A percentile compares a stretch with the other conserved stretches of the same genome.
Evolutionary conservation across 2,797 vertebrate genomes (phyloP).

Genomic region (Muscicapa comitata): DNA sequence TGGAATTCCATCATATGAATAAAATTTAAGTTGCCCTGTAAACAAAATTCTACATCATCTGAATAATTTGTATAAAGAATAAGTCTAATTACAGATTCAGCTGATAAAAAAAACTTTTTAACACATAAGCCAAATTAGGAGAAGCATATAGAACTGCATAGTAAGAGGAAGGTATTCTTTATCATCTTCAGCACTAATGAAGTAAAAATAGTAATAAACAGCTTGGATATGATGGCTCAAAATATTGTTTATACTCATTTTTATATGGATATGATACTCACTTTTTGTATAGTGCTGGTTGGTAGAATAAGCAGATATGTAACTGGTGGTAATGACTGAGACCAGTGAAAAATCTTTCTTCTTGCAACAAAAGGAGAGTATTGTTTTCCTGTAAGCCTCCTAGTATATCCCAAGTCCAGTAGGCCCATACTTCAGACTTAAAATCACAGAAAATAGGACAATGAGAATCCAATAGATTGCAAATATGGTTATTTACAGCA

Average conservation of each 20-base stretch:
- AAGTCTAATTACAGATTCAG: neutral
- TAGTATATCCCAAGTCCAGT: neutral
- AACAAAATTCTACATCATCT: neutral
- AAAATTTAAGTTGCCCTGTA: neutral
- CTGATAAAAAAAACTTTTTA: neutral
- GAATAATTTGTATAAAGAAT: neutral
- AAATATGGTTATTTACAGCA: neutral
- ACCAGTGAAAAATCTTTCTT: neutral
- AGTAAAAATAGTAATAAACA: neutral
- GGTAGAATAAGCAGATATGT: neutral
- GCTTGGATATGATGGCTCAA: neutral
- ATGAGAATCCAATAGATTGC: neutral
- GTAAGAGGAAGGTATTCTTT: neutral
- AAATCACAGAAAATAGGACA: neutral
- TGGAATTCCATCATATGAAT: neutral
- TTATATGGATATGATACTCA: neutral
- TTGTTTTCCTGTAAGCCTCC: neutral
- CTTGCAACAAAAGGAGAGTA: neutral
- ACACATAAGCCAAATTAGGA: neutral
- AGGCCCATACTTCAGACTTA: neutral
- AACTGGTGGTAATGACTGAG: neutral
- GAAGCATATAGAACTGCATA: neutral
- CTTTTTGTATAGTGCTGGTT: neutral
- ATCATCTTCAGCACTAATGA: neutral
- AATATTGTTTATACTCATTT: neutral